Evolutionary conservation across 92 coral and sea anemone species (phyloP), one percentile per base, ranked within the genome.

Genomic region (Epizoanthus scotinus): DNA sequence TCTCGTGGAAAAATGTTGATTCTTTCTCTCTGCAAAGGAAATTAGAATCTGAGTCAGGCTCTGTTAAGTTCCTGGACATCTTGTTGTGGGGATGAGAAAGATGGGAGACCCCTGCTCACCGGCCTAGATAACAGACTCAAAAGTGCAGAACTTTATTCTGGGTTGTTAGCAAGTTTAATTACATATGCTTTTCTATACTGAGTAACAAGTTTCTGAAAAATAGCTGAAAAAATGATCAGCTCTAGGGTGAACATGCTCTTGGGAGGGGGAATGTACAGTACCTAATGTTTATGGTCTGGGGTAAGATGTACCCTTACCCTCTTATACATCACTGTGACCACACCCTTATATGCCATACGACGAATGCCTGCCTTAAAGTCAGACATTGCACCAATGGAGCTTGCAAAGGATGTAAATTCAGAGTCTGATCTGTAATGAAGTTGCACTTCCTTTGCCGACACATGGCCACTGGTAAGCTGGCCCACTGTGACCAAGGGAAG

Each of bases 341-440:
- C 90, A 64, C 98, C 98, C 84, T 86, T 78, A 69, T 93, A 96
- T 10, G 98, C 86, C 89, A 89, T 87, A 67, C 99, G 90, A 19
- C 96, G 92, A 25, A 93, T 71, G 19, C 99, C 98, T 26, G 98
- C 94, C 73, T 96, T 96, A 34, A 91, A 96, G 73, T 93, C 98
- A 27, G 85, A 58, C 98, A 95, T 95, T 19, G 89, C 95, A 40
- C 97, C 98, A 52, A 95, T 77, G 29, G 78, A 87, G 21, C 82
- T 56, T 22, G 94, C 97, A 28, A 89, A 38, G 17, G 59, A 25
- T 59, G 81, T 82, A 86, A 91, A 96, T n/a, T 90, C 90, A 56
- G 58, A 38, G 58, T 86, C 74, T 0, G 90, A 81, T 2, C 89
- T 86, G 84, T 96, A 96, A 44, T 83, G 83, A 42, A 96, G 82